Conservation (phyloP, 2,113 vertebrate species). For the Pedionomus torquatus region DNA sequence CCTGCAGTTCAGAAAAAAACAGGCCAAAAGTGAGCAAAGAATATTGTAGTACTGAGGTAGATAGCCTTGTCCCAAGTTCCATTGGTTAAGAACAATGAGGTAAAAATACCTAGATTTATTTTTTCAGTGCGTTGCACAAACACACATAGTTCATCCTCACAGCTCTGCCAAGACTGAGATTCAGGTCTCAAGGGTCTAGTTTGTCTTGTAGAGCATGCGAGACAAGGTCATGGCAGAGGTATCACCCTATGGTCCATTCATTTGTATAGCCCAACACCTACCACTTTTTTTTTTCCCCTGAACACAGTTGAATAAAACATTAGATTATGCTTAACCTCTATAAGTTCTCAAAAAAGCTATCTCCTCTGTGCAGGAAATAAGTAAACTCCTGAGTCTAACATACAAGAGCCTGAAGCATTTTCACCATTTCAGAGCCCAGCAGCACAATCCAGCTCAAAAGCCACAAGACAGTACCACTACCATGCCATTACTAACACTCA, state of each 20-base stretch:
- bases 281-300: neutral
- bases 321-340: neutral
- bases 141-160: neutral
- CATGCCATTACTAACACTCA: neutral
- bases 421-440: neutral
- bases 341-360: neutral
- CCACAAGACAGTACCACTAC: neutral
- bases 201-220: neutral
- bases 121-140: neutral
- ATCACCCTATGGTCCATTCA: neutral
- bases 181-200: neutral
- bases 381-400: neutral
- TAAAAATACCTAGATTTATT: neutral
- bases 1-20: neutral
- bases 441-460: neutral
- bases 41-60: neutral
- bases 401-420: neutral
- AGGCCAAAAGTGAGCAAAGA: neutral
- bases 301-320: neutral
- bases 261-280: neutral
- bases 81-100: neutral
- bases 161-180: neutral
- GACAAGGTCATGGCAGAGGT: neutral
- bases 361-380: neutral
- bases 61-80: neutral